A percentile compares a stretch with the other conserved stretches of the same genome.
Conservation (phyloP, 2,113 vertebrate genomes). For the Eretmochelys imbricata region DNA sequence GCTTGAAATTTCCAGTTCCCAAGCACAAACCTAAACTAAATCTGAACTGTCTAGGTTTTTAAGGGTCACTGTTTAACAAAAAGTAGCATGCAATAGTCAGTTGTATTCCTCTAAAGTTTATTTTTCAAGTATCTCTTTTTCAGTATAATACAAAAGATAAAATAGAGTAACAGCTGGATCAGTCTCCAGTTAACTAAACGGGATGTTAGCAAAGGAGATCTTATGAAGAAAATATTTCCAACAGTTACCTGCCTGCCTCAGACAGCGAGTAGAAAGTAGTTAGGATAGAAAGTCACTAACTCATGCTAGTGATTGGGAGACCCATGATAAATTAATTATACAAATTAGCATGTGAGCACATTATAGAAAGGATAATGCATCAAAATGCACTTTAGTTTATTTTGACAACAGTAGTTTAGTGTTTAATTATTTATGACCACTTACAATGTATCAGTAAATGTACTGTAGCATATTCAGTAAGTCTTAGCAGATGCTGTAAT, state of each 20-base stretch:
- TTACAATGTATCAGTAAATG: background rate
- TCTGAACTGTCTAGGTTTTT: background rate
- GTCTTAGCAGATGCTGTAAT: background rate
- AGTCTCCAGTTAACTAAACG: background rate
- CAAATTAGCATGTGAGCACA: background rate
- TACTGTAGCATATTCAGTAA: background rate
- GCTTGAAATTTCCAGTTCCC: background rate
- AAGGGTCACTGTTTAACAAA: slow-evolving; percentile 9
- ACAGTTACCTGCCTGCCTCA: background rate
- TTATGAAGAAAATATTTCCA: background rate
- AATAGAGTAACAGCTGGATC: slow-evolving; percentile 36
- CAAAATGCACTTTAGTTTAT: background rate
- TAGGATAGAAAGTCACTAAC: background rate
- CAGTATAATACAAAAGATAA: slow-evolving; percentile 35
- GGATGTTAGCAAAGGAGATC: slow-evolving; percentile 11
- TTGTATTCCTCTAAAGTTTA: slow-evolving; percentile 49
- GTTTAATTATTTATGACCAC: background rate
- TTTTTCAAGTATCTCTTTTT: background rate
- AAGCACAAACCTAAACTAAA: background rate
- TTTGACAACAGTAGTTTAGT: fast-evolving
- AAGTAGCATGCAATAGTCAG: background rate
- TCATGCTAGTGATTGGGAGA: background rate
- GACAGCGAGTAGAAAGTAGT: background rate
- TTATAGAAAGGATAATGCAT: background rate
- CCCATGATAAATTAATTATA: background rate